A percentile compares a stretch with the other conserved stretches of the same genome.
Conservation (phyloP, 2,113 vertebrate species). For the Toxotes jaculatrix region DNA sequence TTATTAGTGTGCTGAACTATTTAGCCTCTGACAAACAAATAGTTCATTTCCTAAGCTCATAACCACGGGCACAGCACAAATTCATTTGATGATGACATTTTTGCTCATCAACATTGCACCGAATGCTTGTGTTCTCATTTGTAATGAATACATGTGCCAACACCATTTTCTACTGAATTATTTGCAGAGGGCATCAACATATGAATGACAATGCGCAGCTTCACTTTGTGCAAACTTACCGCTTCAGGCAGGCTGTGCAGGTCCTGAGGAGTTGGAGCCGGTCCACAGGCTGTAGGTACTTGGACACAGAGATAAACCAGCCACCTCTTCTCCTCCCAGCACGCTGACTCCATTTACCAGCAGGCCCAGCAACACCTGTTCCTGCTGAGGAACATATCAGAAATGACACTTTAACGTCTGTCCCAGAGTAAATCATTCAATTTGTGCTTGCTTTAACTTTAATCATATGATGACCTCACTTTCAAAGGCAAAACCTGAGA, state of each 20-base stretch:
- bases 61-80: background rate
- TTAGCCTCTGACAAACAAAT: slow-evolving; percentile 62
- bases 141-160: slow-evolving; percentile 14
- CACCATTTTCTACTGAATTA: slow-evolving; percentile 10
- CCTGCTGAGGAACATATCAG: slow-evolving; percentile 37
- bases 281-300: slow-evolving; percentile 30
- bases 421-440: slow-evolving; percentile 13
- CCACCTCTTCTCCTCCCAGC: slow-evolving; percentile 33
- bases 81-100: slow-evolving; percentile 38
- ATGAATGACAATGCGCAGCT: slow-evolving; percentile 9
- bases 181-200: slow-evolving; percentile 20
- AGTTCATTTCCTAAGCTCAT: slow-evolving; percentile 53
- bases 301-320: slow-evolving; percentile 30
- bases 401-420: slow-evolving; percentile 61
- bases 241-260: background rate
- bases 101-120: slow-evolving; percentile 24
- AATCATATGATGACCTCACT: slow-evolving; percentile 22
- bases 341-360: slow-evolving; percentile 31
- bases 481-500: slow-evolving; percentile 46
- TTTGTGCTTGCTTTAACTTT: slow-evolving; percentile 23
- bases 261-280: slow-evolving; percentile 5
- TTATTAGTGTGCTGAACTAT: slow-evolving; percentile 42
- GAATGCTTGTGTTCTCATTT: slow-evolving; percentile 19
- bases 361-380: slow-evolving; percentile 44
- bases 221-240: slow-evolving; percentile 14